Base-by-base conservation (phyloP, 2,113 vertebrate species). In the Solenodon paradoxus region DNA sequence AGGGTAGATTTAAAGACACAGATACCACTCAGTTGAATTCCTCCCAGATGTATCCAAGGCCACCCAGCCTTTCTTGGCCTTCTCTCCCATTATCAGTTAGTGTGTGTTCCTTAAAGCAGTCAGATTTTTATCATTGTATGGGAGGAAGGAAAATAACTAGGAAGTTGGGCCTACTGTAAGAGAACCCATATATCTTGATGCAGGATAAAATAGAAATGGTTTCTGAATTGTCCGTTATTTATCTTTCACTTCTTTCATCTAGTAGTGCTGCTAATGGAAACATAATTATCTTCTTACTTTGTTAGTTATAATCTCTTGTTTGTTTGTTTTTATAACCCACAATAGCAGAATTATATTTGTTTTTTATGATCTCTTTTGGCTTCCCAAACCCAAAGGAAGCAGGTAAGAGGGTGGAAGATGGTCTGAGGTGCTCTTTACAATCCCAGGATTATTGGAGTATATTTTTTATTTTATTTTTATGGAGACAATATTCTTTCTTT, bases 11-110 rank as follows among this genome's bases (percentile, higher is more conserved):
- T 84, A 61, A 59, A 63, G 49, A 63, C 40, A 11, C 16, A 51
- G 16, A 61, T 4, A 59, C 59, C 28, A 74, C 11, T 42, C 42
- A 49, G 0, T 35, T 17, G 17, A 90, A 75, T 92, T 90, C 66
- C 47, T 93, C 47, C 22, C 24, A 35, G 19, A 24, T 84, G 66
- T 95, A 74, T 84, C 47, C 66, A 85, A 72, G 94, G 92, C 94
- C 83, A 87, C 87, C 94, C 94, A 84, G 75, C 40, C 47, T 95
- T 79, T 88, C 87, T 94, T 97, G 87, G 90, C 69, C 69, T 90
- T 77, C 80, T 92, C 22, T 83, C 4, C 45, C 59, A 16, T 84
- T 69, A 80, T 87, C 64, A 83, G 68, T 92, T 85, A 63, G 69
- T 68, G 57, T 93, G 49, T 90, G 81, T 94, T 92, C 81, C 94